A percentile compares a stretch with the other conserved stretches of the same genome.
These are phyloP conservation scores for Chrysina gloriosa DNA, from an alignment of 2,888 invertebrate genomes.

Conservation along the genomic window DNA sequence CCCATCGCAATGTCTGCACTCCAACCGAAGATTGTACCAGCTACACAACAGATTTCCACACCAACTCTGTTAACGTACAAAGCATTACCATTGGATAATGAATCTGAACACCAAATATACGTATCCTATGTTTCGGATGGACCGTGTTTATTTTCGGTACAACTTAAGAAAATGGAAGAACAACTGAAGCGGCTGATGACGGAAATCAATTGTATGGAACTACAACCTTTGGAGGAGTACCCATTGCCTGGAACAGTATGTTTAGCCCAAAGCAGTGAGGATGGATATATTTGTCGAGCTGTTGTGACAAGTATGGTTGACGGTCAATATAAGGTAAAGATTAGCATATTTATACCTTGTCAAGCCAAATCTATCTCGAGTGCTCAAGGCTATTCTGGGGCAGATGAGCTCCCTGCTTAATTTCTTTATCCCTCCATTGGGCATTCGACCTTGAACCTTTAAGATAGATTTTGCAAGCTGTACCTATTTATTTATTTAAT, in stretches of 20 bases:
- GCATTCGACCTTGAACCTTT: too few relatives aligned
- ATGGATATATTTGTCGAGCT: slow-evolving; percentile 78
- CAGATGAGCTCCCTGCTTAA: too few relatives aligned
- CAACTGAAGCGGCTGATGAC: slow-evolving; percentile 77
- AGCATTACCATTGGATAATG: slow-evolving; percentile 67
- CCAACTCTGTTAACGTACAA: slow-evolving; percentile 69
- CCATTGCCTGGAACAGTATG: slow-evolving; percentile 83
- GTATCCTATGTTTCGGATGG: slow-evolving; percentile 85
- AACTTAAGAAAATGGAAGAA: slow-evolving; percentile 72
- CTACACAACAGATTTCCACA: slow-evolving; percentile 56
- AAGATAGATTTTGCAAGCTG: too few relatives aligned
- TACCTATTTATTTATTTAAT: too few relatives aligned
- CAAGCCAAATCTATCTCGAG: background rate
- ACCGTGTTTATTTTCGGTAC: slow-evolving; percentile 81
- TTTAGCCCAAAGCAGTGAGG: slow-evolving; percentile 77
- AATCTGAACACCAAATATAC: slow-evolving; percentile 74
- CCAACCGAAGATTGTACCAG: slow-evolving; percentile 58
- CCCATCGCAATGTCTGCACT: slow-evolving; percentile 57
- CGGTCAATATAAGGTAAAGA: slow-evolving; percentile 72
- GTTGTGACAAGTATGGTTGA: slow-evolving; percentile 80
- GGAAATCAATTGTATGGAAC: slow-evolving; percentile 74
- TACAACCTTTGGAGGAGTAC: slow-evolving; percentile 73
- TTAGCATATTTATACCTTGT: background rate
- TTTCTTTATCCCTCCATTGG: too few relatives aligned
- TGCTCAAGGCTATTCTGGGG: too few relatives aligned